phyloP scores from a whole-genome alignment of 2,797 vertebrate genomes.

The Channa striata region DNA sequence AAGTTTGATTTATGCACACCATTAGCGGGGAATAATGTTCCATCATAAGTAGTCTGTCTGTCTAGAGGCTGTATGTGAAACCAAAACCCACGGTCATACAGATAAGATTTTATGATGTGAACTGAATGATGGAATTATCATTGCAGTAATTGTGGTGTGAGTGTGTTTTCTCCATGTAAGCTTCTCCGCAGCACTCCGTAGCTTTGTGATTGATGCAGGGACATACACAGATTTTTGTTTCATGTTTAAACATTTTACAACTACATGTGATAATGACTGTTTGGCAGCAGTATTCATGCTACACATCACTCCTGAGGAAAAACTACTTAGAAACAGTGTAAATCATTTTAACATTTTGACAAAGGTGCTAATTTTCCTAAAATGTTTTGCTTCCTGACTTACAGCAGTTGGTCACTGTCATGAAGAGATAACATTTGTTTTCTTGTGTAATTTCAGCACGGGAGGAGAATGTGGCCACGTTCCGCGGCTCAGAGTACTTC shows the following conservation, averaged over 20 bases:
- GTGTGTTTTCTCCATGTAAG: conserved; percentile 35
- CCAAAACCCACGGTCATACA: conserved; percentile 60
- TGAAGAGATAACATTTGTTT: not conserved
- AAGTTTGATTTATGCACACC: conserved; percentile 76
- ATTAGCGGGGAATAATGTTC: conserved; percentile 78
- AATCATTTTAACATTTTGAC: not conserved
- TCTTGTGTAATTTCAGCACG: conserved; percentile 81
- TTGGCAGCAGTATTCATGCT: not conserved
- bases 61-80: conserved; percentile 69
- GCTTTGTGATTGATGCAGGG: conserved; percentile 42
- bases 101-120: conserved; percentile 71
- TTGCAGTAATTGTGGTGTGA: conserved; percentile 68
- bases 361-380: not conserved
- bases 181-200: conserved; percentile 21
- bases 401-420: no score
- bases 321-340: not conserved
- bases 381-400: not conserved
- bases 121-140: conserved; percentile 70
- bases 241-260: conserved; percentile 19
- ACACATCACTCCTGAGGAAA: not conserved
- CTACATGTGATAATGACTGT: conserved; percentile 10
- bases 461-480: conserved; percentile 97
- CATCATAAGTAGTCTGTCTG: conserved; percentile 74
- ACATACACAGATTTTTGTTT: conserved; percentile 21
- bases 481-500: conserved; percentile 97